Evolutionary conservation across 2,797 vertebrate species (phyloP), one percentile per base, ranked within the genome.

Genomic region (Bovichtus diacanthus): DNA sequence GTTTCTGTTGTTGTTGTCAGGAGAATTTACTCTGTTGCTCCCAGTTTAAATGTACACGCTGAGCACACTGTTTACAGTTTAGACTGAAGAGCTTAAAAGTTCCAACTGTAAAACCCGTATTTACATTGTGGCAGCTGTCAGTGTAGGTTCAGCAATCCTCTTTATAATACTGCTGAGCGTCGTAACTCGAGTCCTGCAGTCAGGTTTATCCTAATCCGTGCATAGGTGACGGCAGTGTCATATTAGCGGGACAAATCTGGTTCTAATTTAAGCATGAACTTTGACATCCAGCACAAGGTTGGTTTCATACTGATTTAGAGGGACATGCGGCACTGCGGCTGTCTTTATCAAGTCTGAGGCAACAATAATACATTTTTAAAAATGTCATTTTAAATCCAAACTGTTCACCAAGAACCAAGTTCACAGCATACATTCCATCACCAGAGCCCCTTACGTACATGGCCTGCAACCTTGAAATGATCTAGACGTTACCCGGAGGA

Each of bases 211-310:
- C 73, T 85, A 85, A 89, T 90, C 87, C 76, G 34, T 56, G 46
- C 76, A 64, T 53, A 81, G 67, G 84, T 89, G 88, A 85, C 55
- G 56, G 90, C 80, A 72, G 88, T 65, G 81, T 82, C 69, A 86
- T 89, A 78, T 89, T 87, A 87, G 66, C 76, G 18, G 38, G 31
- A 64, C 46, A 29, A 74, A 86, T 86, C 44, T n/a, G 58, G 59
- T 69, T 91, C 91, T 90, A 94, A 91, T 91, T 94, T 92, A 87
- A 86, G 88, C 62, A 6, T 78, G 78, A 84, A 83, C 81, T 80
- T 81, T 72, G 69, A 77, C 81, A 64, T 77, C 53, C 59, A 72
- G 43, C 29, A 34, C 38, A 46, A 23, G 25, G 41, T 39, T 61
- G 23, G 41, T 62, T 76, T 86, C 46, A 44, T 54, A 15, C 6